These are phyloP conservation scores for Caenorhabditis sulstoni DNA, from an alignment of 2,888 invertebrate species.

Conservation along the genomic window DNA sequence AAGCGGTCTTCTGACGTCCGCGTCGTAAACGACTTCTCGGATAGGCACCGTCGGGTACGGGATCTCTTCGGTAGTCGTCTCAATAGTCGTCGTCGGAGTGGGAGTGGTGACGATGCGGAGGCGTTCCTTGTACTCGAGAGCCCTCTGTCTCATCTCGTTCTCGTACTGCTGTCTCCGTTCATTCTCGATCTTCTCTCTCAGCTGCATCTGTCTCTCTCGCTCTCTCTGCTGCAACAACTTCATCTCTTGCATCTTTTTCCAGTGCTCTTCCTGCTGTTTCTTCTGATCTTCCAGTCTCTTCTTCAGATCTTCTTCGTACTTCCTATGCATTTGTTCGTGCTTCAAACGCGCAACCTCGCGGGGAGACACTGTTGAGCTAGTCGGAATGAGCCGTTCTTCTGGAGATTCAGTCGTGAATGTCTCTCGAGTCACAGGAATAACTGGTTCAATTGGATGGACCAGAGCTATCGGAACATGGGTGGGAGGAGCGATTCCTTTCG, in stretches of 20 bases:
- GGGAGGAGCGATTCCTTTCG: slow-evolving; percentile 24
- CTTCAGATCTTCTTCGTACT: slow-evolving; percentile 41
- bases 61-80: slow-evolving; percentile 33
- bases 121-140: slow-evolving; percentile 22
- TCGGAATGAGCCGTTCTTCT: slow-evolving; percentile 12
- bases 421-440: background rate
- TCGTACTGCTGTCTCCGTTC: slow-evolving; percentile 42
- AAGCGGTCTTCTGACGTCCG: slow-evolving; percentile 25
- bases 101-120: slow-evolving; percentile 30
- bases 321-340: slow-evolving; percentile 51
- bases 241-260: slow-evolving; percentile 38
- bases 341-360: slow-evolving; percentile 38
- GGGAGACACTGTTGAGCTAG: slow-evolving; percentile 19
- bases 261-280: slow-evolving; percentile 40
- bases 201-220: slow-evolving; percentile 31
- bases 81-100: slow-evolving; percentile 33
- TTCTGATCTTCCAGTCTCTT: slow-evolving; percentile 41
- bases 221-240: slow-evolving; percentile 21
- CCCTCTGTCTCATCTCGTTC: slow-evolving; percentile 39
- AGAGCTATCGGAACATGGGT: slow-evolving; percentile 15
- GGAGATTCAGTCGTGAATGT: too few species aligned
- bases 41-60: slow-evolving; percentile 38
- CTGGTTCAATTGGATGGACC: background rate
- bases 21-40: slow-evolving; percentile 36
- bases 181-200: slow-evolving; percentile 21